A percentile compares a stretch with the other conserved stretches of the same genome.
Evolutionary conservation across 2,113 vertebrate species (phyloP).

Genomic region (Cynopterus brachyotis): DNA sequence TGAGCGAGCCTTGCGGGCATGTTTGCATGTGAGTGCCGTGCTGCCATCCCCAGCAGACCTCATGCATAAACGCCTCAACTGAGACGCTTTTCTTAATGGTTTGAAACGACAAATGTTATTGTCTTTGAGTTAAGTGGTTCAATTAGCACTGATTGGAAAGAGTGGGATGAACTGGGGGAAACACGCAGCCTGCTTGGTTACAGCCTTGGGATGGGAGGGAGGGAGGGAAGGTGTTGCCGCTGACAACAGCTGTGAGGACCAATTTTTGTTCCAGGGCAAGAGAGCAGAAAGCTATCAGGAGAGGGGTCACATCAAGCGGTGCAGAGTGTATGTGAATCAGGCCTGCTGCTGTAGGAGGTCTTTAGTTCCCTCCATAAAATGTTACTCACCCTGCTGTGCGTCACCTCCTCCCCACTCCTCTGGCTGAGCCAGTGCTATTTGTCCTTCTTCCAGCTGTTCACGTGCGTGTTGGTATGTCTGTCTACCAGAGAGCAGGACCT

Average conservation of each 20-base stretch:
- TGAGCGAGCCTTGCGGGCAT: neutral
- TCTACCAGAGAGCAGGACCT: neutral
- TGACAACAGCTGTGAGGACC: neutral
- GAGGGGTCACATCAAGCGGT: neutral
- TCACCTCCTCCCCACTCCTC: neutral
- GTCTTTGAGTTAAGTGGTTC: conserved; percentile 74
- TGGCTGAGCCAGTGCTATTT: neutral
- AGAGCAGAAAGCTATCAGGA: neutral
- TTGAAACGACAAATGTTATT: conserved; percentile 60
- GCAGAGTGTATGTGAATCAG: neutral
- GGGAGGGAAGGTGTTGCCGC: neutral
- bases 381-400: neutral
- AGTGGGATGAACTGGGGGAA: conserved; percentile 65
- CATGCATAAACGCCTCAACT: neutral
- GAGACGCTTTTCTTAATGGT: conserved; percentile 37
- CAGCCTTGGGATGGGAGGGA: neutral
- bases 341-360: neutral
- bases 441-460: neutral
- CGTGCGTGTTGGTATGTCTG: neutral
- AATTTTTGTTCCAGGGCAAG: neutral
- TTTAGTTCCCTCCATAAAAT: neutral
- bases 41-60: neutral
- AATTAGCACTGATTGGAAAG: conserved; percentile 70
- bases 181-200: conserved; percentile 49
- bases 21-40: neutral